Evolutionary conservation across 2,888 invertebrate species (phyloP).

Genomic region (Criorhina ranunculi): DNA sequence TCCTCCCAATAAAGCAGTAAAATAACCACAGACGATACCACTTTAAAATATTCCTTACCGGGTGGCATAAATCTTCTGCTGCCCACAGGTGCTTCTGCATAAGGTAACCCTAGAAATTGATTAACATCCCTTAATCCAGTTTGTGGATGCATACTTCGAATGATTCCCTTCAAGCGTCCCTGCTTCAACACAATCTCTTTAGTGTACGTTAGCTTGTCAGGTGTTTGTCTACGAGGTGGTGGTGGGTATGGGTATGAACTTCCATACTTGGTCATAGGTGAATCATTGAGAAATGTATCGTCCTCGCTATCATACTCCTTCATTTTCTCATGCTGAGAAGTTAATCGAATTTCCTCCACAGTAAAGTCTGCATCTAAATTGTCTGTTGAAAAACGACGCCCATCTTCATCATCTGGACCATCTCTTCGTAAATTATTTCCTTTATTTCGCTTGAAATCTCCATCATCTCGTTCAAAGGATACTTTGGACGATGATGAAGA

Average conservation of each 20-base stretch:
- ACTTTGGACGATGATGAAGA: constrained; percentile 21
- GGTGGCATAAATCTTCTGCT: constrained; percentile 94
- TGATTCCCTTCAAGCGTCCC: constrained; percentile 89
- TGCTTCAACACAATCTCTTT: constrained; percentile 88
- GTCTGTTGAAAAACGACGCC: constrained; percentile 19
- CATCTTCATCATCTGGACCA: constrained; percentile 20
- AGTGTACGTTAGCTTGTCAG: constrained; percentile 85
- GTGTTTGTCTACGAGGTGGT: constrained; percentile 81
- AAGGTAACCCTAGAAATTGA: constrained; percentile 92
- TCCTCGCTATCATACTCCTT: background rate
- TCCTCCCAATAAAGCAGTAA: background rate
- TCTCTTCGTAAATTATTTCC: constrained; percentile 28
- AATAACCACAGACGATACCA: background rate
- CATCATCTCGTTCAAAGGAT: constrained; percentile 27
- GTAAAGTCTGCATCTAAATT: constrained; percentile 29
- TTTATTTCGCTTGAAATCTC: constrained; percentile 14
- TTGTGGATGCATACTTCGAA: constrained; percentile 87
- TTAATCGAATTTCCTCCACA: constrained; percentile 43
- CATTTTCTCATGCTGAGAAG: constrained; percentile 12
- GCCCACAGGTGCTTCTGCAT: constrained; percentile 91
- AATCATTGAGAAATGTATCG: constrained; percentile 62
- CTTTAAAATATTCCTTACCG: constrained; percentile 84
- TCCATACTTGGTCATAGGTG: constrained; percentile 67
- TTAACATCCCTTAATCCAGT: constrained; percentile 88
- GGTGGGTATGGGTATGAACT: constrained; percentile 70